phyloP scores from a whole-genome alignment of 92 coral and sea anemone genomes.

The Muricea muricata region DNA sequence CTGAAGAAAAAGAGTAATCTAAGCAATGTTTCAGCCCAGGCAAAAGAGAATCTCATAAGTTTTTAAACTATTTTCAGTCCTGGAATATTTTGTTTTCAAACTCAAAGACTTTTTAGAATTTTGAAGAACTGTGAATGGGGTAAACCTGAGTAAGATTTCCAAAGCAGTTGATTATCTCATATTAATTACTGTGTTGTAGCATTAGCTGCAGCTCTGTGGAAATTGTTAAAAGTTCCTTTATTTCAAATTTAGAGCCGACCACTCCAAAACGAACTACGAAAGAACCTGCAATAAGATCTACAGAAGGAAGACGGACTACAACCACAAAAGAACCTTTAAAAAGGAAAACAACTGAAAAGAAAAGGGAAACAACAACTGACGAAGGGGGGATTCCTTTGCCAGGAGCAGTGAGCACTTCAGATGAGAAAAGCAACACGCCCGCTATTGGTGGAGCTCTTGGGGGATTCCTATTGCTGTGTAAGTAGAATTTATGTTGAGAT shows the following conservation, averaged over 20 bases:
- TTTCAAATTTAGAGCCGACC: not conserved
- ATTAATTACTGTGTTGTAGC: too few relatives aligned
- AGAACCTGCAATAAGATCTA: not conserved
- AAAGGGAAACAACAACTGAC: not conserved
- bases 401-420: not conserved
- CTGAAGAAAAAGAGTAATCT: too few relatives aligned
- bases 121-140: too few relatives aligned
- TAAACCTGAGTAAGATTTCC: too few relatives aligned
- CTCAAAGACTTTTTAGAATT: too few relatives aligned
- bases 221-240: too few relatives aligned
- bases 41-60: too few relatives aligned
- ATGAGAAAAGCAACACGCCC: not conserved
- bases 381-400: not conserved
- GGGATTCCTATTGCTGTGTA: not conserved
- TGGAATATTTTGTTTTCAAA: too few relatives aligned
- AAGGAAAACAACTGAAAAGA: not conserved
- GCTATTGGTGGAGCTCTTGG: slow-evolving; percentile 3
- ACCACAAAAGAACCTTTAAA: not conserved
- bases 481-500: not conserved
- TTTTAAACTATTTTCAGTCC: too few relatives aligned
- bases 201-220: too few relatives aligned
- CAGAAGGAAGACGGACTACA: not conserved
- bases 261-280: not conserved
- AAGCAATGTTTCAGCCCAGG: too few relatives aligned
- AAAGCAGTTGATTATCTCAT: too few relatives aligned